Conservation (phyloP, 2,888 invertebrate species). For the Standfussiana lucernea region DNA sequence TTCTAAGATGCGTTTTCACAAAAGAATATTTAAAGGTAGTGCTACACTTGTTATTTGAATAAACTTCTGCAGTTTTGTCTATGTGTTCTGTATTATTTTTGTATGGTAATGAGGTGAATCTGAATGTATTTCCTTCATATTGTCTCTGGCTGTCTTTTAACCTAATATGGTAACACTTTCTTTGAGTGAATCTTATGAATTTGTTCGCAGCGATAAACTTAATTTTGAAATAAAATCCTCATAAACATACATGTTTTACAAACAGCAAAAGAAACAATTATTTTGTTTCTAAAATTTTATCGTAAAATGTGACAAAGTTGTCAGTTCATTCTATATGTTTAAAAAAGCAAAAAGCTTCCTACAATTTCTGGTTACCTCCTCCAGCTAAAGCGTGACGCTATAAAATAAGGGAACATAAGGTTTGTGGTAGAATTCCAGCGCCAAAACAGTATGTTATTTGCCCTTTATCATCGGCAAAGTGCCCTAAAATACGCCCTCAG, state of each 20-base stretch:
- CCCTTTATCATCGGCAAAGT: conserved; percentile 50
- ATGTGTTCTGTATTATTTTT: not conserved
- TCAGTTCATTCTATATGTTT: not conserved
- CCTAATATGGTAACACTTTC: not conserved
- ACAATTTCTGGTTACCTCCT: not conserved
- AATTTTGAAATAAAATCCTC: not conserved
- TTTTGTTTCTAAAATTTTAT: not conserved
- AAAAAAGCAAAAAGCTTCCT: not conserved
- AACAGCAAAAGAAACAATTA: not conserved
- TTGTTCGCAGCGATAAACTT: not conserved
- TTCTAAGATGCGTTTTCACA: too few species aligned
- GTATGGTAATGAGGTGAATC: conserved; percentile 4
- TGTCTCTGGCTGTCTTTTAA: not conserved
- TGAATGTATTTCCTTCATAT: conserved; percentile 19
- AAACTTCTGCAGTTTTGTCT: not conserved
- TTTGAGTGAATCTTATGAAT: not conserved
- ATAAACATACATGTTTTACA: not conserved
- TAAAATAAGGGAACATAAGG: conserved; percentile 33
- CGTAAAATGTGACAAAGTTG: not conserved
- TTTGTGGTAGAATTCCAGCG: not conserved
- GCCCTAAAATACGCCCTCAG: conserved; percentile 45
- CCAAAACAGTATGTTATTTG: conserved; percentile 57
- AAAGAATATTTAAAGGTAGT: too few species aligned
- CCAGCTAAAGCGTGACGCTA: not conserved
- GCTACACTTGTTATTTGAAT: conserved; percentile 9